Evolutionary conservation across 2,113 vertebrate genomes (phyloP).

Genomic region (Trogon melanurus): DNA sequence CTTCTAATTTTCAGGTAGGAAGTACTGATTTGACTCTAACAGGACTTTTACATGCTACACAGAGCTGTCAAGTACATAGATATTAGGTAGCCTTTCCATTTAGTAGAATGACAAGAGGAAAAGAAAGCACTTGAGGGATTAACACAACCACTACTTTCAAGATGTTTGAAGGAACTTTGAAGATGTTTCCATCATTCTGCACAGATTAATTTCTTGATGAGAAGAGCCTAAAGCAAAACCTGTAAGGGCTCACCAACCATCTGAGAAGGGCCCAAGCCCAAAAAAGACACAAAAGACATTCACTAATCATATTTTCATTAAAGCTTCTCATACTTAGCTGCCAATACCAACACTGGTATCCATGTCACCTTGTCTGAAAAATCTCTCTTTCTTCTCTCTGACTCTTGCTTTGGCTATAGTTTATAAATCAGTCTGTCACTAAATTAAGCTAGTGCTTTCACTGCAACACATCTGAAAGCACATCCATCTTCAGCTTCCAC

Average conservation of each 20-base stretch:
- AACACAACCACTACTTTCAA: slow-evolving; percentile 1
- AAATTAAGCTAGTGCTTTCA: not conserved
- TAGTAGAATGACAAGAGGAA: not conserved
- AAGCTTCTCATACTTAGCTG: not conserved
- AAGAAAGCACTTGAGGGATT: slow-evolving; percentile 7
- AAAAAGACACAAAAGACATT: not conserved
- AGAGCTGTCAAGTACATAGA: not conserved
- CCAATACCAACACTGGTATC: not conserved
- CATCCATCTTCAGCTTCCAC: not conserved
- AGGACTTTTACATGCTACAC: not conserved
- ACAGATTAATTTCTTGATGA: not conserved
- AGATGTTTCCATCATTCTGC: not conserved
- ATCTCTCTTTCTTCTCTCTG: not conserved
- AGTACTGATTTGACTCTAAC: not conserved
- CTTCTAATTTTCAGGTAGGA: not conserved
- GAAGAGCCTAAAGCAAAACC: not conserved
- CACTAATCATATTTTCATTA: not conserved
- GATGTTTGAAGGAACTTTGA: slow-evolving; percentile 19
- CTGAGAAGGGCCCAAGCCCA: not conserved
- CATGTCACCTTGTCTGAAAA: not conserved
- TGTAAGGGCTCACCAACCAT: not conserved
- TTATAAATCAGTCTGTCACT: not conserved
- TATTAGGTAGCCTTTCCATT: not conserved
- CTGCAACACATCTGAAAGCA: not conserved
- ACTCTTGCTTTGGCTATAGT: not conserved